Percentiles rank a stretch among this genome's conserved stretches.
Evolutionary conservation across 1,140 invertebrate genomes (phyloP).

Genomic region (Teleopsis dalmanni): DNA sequence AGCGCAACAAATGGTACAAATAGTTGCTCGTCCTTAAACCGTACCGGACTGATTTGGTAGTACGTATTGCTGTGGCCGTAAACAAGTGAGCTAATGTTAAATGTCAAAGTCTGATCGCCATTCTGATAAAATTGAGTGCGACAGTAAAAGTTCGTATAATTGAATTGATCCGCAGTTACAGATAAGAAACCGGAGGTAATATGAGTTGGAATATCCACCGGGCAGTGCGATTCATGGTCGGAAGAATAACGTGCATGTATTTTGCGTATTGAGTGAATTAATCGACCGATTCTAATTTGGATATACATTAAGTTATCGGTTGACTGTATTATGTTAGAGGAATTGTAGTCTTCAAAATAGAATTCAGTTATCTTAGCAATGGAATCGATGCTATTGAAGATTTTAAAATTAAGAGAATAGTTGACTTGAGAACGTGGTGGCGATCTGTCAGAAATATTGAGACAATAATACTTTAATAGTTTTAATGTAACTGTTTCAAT

Average conservation of each 20-base stretch:
- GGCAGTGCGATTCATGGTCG: conserved; percentile 17
- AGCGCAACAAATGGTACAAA: neutral
- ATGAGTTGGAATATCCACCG: conserved; percentile 20
- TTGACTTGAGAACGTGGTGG: too few relatives aligned
- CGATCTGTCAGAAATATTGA: too few relatives aligned
- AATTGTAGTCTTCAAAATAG: conserved; percentile 11
- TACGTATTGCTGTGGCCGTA: neutral
- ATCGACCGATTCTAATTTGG: conserved; percentile 1
- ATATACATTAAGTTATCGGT: conserved; percentile 31
- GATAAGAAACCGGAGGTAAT: conserved; percentile 12
- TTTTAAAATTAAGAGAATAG: neutral
- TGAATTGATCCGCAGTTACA: conserved; percentile 8
- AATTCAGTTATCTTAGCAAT: conserved; percentile 21
- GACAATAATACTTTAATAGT: too few relatives aligned
- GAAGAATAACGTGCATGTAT: conserved; percentile 20
- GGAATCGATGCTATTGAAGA: conserved; percentile 4
- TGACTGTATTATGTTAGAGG: conserved; percentile 18
- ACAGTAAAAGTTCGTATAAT: conserved; percentile 19
- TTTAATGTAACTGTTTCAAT: too few relatives aligned
- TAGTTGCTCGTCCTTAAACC: conserved; percentile 13
- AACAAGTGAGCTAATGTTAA: conserved; percentile 9
- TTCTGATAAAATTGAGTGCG: conserved; percentile 12
- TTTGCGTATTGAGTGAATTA: neutral
- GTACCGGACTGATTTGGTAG: neutral
- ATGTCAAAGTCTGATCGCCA: conserved; percentile 19